Evolutionary conservation across 1,140 invertebrate species (phyloP).

Genomic region (Calephelis virginiensis): DNA sequence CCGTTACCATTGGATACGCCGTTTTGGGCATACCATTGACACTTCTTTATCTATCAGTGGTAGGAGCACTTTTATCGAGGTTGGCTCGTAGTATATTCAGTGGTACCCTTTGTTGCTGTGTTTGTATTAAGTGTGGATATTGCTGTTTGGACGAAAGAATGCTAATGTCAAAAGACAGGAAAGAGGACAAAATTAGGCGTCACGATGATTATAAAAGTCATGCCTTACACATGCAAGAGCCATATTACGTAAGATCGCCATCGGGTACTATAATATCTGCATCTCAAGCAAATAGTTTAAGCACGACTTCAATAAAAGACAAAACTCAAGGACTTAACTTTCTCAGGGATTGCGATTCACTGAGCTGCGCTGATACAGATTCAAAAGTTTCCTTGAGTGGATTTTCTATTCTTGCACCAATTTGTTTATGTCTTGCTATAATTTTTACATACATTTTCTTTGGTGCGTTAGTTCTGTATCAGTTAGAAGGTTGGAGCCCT

Average conservation of each 20-base stretch:
- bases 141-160: conserved; percentile 90
- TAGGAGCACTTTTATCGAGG: conserved; percentile 89
- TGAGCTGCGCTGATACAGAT: conserved; percentile 85
- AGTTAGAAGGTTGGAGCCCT: conserved; percentile 91
- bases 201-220: conserved; percentile 86
- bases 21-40: conserved; percentile 94
- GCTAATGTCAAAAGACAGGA: conserved; percentile 87
- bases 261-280: conserved; percentile 79
- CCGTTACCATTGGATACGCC: conserved; percentile 93
- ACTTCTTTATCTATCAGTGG: conserved; percentile 91
- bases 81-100: conserved; percentile 93
- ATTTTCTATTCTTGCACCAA: conserved; percentile 87
- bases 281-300: conserved; percentile 74
- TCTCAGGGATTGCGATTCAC: conserved; percentile 81
- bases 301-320: conserved; percentile 80
- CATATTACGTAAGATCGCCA: conserved; percentile 87
- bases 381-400: conserved; percentile 86
- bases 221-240: conserved; percentile 85
- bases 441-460: conserved; percentile 92
- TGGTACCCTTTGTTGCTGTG: conserved; percentile 88
- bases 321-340: conserved; percentile 66
- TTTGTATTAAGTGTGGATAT: conserved; percentile 91
- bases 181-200: conserved; percentile 87
- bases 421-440: conserved; percentile 86
- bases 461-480: conserved; percentile 92